A percentile compares a stretch with the other conserved stretches of the same genome.
These are phyloP conservation scores for Zaprionus bogoriensis DNA, from an alignment of 2,888 invertebrate species.

Conservation along the genomic window DNA sequence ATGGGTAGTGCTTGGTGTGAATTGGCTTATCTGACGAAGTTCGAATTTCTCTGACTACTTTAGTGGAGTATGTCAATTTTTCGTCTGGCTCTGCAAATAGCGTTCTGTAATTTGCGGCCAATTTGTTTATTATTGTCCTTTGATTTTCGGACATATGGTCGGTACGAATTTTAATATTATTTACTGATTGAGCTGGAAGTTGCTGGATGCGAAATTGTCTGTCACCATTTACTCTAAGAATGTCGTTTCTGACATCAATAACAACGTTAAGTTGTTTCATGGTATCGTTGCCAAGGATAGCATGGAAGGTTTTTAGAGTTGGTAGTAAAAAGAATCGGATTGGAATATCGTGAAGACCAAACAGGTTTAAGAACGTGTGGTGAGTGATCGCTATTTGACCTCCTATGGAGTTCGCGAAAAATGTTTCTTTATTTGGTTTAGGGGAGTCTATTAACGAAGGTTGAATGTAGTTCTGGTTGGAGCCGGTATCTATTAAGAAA, in stretches of 20 bases:
- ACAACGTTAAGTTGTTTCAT: neutral
- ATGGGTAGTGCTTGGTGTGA: neutral
- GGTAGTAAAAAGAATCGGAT: neutral
- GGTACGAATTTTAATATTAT: neutral
- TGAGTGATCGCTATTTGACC: neutral
- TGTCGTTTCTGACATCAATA: neutral
- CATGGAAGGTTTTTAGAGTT: slow-evolving; percentile 4
- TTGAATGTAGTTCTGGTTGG: slow-evolving; percentile 1
- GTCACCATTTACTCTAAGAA: neutral
- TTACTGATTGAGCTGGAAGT: neutral
- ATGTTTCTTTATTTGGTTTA: neutral
- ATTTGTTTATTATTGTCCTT: neutral
- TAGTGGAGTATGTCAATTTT: neutral
- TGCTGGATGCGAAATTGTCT: neutral
- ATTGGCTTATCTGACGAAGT: neutral
- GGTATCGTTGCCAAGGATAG: neutral
- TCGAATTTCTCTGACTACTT: neutral
- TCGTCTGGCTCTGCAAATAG: neutral
- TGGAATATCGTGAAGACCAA: neutral
- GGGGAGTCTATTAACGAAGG: neutral
- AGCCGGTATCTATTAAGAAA: slow-evolving; percentile 1
- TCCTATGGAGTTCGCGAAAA: neutral
- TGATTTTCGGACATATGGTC: neutral
- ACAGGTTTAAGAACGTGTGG: neutral
- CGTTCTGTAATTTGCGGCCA: neutral